A percentile compares a stretch with the other conserved stretches of the same genome.
Evolutionary conservation across 2,888 invertebrate genomes (phyloP).

Genomic region (Argyresthia albistria): DNA sequence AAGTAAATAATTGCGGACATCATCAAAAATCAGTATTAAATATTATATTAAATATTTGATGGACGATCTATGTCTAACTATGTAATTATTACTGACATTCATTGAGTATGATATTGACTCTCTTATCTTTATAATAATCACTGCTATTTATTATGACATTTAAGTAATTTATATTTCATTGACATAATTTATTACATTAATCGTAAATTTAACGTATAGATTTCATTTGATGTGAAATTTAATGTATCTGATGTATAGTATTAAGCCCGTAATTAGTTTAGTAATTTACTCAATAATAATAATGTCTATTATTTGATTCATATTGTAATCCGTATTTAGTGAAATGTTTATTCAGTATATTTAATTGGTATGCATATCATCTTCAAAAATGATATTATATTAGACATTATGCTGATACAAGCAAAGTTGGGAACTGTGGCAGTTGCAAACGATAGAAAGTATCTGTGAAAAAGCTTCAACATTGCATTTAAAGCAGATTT

Average conservation of each 20-base stretch:
- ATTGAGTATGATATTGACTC: conserved; percentile 43
- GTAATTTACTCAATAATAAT: conserved; percentile 41
- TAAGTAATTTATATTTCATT: conserved; percentile 65
- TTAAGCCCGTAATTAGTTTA: conserved; percentile 62
- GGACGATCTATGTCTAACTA: no score
- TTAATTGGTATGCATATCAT: conserved; percentile 4
- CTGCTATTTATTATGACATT: conserved; percentile 67
- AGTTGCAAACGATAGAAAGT: no score
- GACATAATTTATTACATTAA: conserved; percentile 63
- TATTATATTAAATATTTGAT: no score
- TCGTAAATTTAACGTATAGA: conserved; percentile 62
- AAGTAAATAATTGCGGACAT: not conserved
- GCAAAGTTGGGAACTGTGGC: not conserved
- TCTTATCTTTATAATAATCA: conserved; percentile 44
- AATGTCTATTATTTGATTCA: conserved; percentile 3
- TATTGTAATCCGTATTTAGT: conserved; percentile 3
- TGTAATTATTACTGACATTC: conserved; percentile 4
- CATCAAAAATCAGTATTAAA: not conserved
- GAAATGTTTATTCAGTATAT: conserved; percentile 3
- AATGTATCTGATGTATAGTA: conserved; percentile 47
- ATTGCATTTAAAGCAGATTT: conserved; percentile 5
- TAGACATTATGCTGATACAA: not conserved
- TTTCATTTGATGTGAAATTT: conserved; percentile 66
- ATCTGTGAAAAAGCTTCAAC: not conserved
- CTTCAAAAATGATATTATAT: not conserved